Evolutionary conservation across 1,140 invertebrate species (phyloP), one percentile per base, ranked within the genome.

Genomic region (Dreissena polymorpha): DNA sequence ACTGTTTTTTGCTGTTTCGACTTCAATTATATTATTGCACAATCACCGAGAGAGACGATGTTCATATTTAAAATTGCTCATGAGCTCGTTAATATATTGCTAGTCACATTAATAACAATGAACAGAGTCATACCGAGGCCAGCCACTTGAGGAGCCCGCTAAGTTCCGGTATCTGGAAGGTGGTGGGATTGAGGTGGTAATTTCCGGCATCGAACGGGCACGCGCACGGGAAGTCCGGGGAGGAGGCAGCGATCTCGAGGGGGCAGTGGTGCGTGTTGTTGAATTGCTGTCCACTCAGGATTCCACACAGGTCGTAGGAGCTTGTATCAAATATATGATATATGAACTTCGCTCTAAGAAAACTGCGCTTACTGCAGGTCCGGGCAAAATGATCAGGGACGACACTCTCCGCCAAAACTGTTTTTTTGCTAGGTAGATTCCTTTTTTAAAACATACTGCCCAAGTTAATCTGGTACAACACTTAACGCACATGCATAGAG

Each of bases 111-210:
- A 39, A 39, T 39, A 39, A 39, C 2, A 39, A 39, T 39, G 39
- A 39, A 39, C 39, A 2, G 39, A 39, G 8, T 39, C 39, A 5
- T 63, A 80, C 78, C 68, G 16, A 10, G 0, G 78, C 78, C 18
- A 80, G 55, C 16, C 69, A 80, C 50, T 63, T n/a, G 29, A 49
- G 63, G 3, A 80, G 2, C n/a, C 78, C 69, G 39, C 53, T 18
- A 13, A 80, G 23, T 64, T 80, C 68, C 10, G 68, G 68, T n/a
- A 80, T 80, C 8, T 70, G 57, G 55, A 71, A 71, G 3, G 68
- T 80, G 0, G 78, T 80, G n/a, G 78, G 78, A 29, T 80, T 80
- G 6, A 80, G 69, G 21, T 71, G 68, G 69, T 80, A 80, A 13
- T 25, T 80, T 1, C 78, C 78, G 18, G 68, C 67, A 27, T 29